Base-by-base conservation (phyloP, 2,797 vertebrate genomes). In the Meriones psammophilus region DNA sequence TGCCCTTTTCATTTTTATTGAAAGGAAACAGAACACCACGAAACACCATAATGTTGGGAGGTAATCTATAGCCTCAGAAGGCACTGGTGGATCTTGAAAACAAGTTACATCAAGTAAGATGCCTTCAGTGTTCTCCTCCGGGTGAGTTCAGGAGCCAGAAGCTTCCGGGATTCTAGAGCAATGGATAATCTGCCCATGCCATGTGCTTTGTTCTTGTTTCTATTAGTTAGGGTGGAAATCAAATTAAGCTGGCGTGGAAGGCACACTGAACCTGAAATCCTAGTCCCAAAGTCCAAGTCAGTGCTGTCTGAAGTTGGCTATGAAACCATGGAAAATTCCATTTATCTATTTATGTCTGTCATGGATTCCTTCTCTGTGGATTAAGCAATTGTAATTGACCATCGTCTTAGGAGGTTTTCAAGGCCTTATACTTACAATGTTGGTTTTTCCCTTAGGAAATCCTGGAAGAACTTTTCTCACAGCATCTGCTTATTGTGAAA, bases 61-160 rank as follows among this genome's bases (percentile, higher is more conserved):
- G 73, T 71, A 90, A 88, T 96, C 95, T 90, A 54, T 88, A 94
- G 39, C 42, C 77, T 92, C 77, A 68, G n/a, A 95, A 89, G 66
- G 86, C 92, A 42, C 56, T 54, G 30, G 58, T 96, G 30, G 54
- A 5, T 80, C 78, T 46, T 14, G 3, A 78, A 81, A 96, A 93
- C 69, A 91, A 94, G 79, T 94, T 91, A 86, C 42, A 89, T 9
- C 68, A 86, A 62, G 71, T 76, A 89, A 94, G 83, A 24, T 46
- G 64, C n/a, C 58, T 28, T 90, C 36, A 77, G 33, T 8, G 50
- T 64, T 93, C 87, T 92, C 84, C 30, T 54, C 36, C 3, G 39
- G 58, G 20, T 7, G 0, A 66, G 10, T 54, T 89, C 42, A 2
- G 13, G 76, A n/a, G 66, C 60, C n/a, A 54, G 5, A 58, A 89